phyloP scores from a whole-genome alignment of 2,113 vertebrate genomes.

The Phylloscopus trochiloides region DNA sequence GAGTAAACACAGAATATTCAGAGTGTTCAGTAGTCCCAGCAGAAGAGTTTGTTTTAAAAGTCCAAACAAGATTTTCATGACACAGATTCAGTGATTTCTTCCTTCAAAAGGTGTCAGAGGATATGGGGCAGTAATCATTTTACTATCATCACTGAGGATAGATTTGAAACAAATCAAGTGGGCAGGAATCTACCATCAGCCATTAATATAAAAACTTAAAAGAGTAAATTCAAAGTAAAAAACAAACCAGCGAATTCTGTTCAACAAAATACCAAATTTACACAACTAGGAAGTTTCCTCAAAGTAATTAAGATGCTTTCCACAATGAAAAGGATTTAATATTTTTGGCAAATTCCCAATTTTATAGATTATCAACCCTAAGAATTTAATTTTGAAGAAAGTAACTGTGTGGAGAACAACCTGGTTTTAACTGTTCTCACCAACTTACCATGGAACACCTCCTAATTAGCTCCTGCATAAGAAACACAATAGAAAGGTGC shows the following conservation, averaged over 20 bases:
- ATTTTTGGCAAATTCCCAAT: neutral
- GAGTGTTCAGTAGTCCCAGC: neutral
- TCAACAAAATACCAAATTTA: neutral
- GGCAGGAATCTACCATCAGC: neutral
- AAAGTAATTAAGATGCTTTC: neutral
- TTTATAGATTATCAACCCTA: neutral
- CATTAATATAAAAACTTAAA: neutral
- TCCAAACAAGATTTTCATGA: neutral
- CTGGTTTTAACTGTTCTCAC: neutral
- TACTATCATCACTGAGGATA: neutral
- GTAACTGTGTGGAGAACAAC: neutral
- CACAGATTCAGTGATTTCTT: neutral
- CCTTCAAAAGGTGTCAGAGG: neutral
- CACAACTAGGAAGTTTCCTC: neutral
- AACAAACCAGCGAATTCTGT: neutral
- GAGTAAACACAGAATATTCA: neutral
- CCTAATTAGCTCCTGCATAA: neutral
- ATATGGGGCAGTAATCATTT: neutral
- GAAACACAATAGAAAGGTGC: neutral
- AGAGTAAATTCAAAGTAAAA: neutral
- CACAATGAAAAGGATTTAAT: neutral
- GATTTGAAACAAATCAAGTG: neutral
- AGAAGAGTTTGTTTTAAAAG: neutral
- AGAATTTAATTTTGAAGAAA: neutral
- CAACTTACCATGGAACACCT: neutral